Conservation (phyloP, 2,797 vertebrate genomes). For the Mallotus villosus region DNA sequence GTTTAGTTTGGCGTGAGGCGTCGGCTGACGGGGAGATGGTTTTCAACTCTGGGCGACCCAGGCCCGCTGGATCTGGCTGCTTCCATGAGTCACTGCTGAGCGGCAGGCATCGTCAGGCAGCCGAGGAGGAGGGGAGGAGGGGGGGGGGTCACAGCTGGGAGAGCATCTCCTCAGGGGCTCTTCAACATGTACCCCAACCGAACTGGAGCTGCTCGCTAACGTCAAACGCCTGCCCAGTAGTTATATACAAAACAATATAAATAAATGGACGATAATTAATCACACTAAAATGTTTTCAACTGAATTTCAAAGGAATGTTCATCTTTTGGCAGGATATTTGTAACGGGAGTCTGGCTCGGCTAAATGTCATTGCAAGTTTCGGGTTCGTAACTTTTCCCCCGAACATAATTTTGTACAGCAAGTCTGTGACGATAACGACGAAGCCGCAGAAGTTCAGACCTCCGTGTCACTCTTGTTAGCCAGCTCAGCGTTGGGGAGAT, state of each 20-base stretch:
- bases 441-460: conserved; percentile 35
- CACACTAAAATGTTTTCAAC: background rate
- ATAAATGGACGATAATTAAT: background rate
- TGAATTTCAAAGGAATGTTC: background rate
- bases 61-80: conserved; percentile 48
- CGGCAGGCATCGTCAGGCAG: conserved; percentile 33
- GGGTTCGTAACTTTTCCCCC: background rate
- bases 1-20: conserved; percentile 63
- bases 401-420: background rate
- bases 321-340: too few species aligned
- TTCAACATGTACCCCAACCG: background rate
- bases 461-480: background rate
- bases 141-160: conserved; percentile 24
- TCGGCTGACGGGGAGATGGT: conserved; percentile 67
- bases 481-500: background rate
- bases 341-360: background rate
- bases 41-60: conserved; percentile 65
- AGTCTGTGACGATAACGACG: conserved; percentile 13
- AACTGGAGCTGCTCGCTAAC: background rate
- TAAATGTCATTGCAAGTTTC: background rate
- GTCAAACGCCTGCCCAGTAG: too few species aligned
- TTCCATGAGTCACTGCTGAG: conserved; percentile 33
- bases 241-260: too few species aligned
- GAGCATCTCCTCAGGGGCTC: background rate
- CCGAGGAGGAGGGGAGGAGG: background rate